Conservation (phyloP, 2,113 vertebrate species). For the Passer montanus region DNA sequence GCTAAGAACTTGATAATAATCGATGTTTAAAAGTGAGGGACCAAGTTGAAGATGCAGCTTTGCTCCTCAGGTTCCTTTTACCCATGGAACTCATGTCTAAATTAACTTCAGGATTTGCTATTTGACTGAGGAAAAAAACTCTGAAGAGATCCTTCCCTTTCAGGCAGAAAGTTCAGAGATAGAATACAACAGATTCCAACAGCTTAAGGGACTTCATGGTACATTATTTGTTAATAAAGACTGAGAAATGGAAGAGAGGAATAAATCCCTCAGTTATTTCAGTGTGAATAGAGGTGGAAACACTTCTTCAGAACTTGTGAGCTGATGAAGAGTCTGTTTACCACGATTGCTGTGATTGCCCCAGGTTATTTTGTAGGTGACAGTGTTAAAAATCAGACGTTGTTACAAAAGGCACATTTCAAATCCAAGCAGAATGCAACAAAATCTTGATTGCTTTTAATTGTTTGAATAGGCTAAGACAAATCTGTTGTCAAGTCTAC, state of each 20-base stretch:
- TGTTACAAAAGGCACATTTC: neutral
- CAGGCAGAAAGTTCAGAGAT: neutral
- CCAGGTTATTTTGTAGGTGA: neutral
- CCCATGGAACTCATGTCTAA: neutral
- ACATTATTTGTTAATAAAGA: neutral
- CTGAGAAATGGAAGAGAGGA: neutral
- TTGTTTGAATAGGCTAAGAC: neutral
- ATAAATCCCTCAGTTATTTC: neutral
- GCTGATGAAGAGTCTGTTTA: neutral
- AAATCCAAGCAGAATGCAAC: neutral
- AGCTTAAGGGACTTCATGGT: neutral
- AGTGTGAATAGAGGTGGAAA: neutral
- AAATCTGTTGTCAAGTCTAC: neutral
- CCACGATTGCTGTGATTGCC: fast-evolving
- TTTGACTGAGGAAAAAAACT: neutral
- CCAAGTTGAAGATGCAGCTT: neutral
- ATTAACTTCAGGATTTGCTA: neutral
- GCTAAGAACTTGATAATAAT: neutral
- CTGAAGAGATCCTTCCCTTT: neutral
- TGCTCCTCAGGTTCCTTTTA: neutral
- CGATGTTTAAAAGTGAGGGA: neutral
- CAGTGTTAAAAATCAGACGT: neutral
- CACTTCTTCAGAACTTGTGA: neutral
- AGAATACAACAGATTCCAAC: neutral
- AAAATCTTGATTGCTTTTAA: neutral